Evolutionary conservation across 2,113 vertebrate species (phyloP).

Genomic region (Chauna torquata): DNA sequence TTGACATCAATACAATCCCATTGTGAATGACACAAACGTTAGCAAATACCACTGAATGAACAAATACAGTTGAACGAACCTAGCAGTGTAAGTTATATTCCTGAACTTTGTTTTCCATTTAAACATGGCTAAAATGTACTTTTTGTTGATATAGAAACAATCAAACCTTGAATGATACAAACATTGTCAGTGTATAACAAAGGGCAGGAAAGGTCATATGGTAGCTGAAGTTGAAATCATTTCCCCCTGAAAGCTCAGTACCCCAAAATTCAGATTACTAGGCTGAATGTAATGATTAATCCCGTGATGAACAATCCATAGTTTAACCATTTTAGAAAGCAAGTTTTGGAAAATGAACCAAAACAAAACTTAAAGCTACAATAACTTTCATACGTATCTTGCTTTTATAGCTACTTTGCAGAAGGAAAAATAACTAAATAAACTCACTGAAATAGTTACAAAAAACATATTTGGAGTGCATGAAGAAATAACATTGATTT

Average conservation of each 20-base stretch:
- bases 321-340: not conserved
- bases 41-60: not conserved
- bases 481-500: not conserved
- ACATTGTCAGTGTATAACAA: not conserved
- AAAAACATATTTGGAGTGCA: not conserved
- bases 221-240: not conserved
- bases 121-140: not conserved
- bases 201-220: not conserved
- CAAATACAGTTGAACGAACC: not conserved
- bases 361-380: not conserved
- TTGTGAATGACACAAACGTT: not conserved
- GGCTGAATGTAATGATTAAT: not conserved
- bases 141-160: not conserved
- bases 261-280: not conserved
- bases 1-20: not conserved
- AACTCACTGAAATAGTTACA: not conserved
- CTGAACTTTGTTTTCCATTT: conserved; percentile 35
- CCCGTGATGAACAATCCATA: not conserved
- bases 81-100: not conserved
- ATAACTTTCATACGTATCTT: not conserved
- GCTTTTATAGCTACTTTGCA: not conserved
- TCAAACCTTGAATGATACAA: not conserved
- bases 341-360: not conserved
- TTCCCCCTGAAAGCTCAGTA: not conserved
- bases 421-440: not conserved